A percentile compares a stretch with the other conserved stretches of the same genome.
phyloP scores from a whole-genome alignment of 2,113 vertebrate species.

The Mesocricetus auratus region DNA sequence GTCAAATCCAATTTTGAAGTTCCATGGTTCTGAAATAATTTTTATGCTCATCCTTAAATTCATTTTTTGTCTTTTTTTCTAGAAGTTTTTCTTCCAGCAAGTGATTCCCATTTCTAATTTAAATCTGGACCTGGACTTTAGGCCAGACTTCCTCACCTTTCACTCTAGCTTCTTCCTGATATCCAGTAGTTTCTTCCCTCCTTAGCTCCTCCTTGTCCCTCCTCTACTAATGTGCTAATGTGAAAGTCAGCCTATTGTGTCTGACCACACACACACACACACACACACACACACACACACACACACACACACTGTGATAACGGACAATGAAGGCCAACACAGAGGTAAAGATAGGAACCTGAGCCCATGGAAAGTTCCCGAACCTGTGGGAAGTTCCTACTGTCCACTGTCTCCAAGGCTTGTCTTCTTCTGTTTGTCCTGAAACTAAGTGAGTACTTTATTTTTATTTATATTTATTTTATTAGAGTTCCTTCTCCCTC shows the following conservation, averaged over 20 bases:
- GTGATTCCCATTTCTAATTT: neutral
- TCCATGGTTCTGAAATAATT: constrained; percentile 2
- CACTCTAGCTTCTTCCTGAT: neutral
- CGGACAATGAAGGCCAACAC: neutral
- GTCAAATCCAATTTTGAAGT: neutral
- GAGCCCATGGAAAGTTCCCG: neutral
- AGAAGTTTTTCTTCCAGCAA: neutral
- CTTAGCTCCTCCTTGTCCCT: neutral
- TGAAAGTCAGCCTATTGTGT: neutral
- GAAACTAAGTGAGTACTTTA: too few species aligned
- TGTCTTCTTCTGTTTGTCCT: neutral
- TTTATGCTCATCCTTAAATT: neutral
- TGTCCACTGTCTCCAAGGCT: neutral
- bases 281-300: neutral
- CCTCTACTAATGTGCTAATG: neutral
- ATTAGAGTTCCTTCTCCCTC: too few species aligned
- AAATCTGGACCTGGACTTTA: neutral
- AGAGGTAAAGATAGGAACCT: neutral
- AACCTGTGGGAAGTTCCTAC: too few species aligned
- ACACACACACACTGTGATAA: neutral
- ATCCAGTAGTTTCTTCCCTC: neutral
- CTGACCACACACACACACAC: neutral
- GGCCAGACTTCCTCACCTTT: neutral
- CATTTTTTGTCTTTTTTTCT: neutral
- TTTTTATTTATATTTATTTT: too few species aligned